Evolutionary conservation across 1,140 invertebrate species (phyloP).

Genomic region (Brachionus calyciflorus): DNA sequence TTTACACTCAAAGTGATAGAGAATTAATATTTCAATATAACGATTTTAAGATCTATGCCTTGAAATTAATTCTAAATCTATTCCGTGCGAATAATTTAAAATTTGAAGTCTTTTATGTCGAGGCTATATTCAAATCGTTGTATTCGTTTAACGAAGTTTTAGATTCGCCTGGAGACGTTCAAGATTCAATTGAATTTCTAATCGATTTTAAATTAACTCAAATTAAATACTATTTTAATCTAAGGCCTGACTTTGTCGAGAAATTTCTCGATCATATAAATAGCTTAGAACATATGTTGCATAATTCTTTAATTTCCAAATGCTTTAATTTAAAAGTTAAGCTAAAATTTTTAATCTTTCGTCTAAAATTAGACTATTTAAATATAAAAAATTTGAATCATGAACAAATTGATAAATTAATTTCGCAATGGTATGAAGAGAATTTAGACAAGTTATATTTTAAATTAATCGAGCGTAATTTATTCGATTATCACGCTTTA

Average conservation of each 20-base stretch:
- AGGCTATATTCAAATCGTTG: background rate
- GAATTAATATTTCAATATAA: background rate
- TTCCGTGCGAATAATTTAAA: slow-evolving; percentile 25
- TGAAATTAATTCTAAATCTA: slow-evolving; percentile 22
- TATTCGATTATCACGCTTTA: slow-evolving; percentile 14
- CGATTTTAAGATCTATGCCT: background rate
- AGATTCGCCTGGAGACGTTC: background rate
- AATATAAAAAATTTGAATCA: background rate
- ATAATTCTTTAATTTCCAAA: background rate
- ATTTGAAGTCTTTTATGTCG: slow-evolving; percentile 31
- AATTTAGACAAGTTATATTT: slow-evolving; percentile 13
- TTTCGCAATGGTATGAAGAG: background rate
- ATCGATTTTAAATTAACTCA: background rate
- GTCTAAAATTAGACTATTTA: background rate
- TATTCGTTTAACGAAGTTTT: background rate
- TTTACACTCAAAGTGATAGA: background rate
- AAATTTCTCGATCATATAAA: background rate
- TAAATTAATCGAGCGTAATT: slow-evolving; percentile 8
- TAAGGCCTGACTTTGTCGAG: background rate
- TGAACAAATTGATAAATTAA: background rate
- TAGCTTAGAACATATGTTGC: background rate
- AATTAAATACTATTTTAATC: slow-evolving; percentile 3
- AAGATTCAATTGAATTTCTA: background rate
- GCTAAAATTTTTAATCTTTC: slow-evolving; percentile 19
- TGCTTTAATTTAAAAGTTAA: background rate